Percentiles rank a stretch among this genome's conserved stretches.
Evolutionary conservation across 64 coral and sea anemone genomes (phyloP).

Genomic region (Actinia equina): DNA sequence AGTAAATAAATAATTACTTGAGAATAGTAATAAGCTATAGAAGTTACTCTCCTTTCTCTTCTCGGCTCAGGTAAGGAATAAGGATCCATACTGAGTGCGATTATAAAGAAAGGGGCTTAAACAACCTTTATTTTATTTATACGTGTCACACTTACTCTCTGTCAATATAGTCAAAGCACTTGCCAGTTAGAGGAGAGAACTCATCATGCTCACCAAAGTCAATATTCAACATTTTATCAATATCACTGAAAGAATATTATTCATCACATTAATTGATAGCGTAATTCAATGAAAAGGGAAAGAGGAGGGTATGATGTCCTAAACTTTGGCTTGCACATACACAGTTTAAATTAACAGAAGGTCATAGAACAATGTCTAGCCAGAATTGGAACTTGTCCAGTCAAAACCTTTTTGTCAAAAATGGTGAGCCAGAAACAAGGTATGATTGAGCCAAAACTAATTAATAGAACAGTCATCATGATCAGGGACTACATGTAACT

Average conservation of each 20-base stretch:
- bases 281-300: too few relatives aligned
- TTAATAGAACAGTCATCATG: too few relatives aligned
- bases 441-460: too few relatives aligned
- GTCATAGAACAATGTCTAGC: too few relatives aligned
- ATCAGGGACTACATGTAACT: too few relatives aligned
- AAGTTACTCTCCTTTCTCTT: conserved; percentile 35
- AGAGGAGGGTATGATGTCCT: too few relatives aligned
- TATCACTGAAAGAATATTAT: conserved; percentile 51
- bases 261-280: too few relatives aligned
- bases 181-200: conserved; percentile 84
- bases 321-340: too few relatives aligned
- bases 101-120: conserved; percentile 19
- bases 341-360: too few relatives aligned
- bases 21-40: neutral
- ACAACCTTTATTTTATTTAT: neutral
- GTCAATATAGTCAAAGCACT: conserved; percentile 91
- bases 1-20: neutral
- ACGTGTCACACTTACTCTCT: conserved; percentile 79
- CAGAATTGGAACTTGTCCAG: too few relatives aligned
- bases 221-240: conserved; percentile 71
- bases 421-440: too few relatives aligned
- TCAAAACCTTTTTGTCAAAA: too few relatives aligned
- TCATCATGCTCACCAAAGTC: conserved; percentile 92
- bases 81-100: conserved; percentile 30
- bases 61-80: conserved; percentile 29